These are phyloP conservation scores for Ptychoptera albimana DNA, from an alignment of 2,888 invertebrate genomes.

Conservation along the genomic window DNA sequence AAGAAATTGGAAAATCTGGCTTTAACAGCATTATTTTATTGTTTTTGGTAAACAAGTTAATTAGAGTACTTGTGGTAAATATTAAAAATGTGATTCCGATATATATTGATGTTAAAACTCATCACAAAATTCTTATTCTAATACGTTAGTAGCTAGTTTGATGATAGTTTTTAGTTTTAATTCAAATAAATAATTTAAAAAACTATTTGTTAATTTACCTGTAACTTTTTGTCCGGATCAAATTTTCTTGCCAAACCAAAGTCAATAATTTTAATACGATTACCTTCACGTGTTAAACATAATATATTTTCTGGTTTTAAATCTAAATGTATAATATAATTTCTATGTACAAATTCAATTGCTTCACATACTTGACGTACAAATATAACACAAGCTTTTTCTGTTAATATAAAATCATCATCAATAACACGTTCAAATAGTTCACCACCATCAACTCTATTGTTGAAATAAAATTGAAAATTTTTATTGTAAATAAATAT, in stretches of 20 bases:
- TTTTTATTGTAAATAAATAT: not conserved
- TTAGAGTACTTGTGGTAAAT: no score
- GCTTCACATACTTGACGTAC: conserved; percentile 98
- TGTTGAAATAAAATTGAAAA: conserved; percentile 18
- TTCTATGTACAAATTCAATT: conserved; percentile 90
- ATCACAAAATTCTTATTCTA: no score
- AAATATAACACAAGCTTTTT: conserved; percentile 90
- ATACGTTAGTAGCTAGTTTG: no score
- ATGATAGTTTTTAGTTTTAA: not conserved
- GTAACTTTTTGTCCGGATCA: conserved; percentile 80
- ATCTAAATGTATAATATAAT: conserved; percentile 90
- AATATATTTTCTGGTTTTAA: conserved; percentile 99
- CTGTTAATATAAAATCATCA: conserved; percentile 94
- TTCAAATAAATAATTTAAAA: not conserved
- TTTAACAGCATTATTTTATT: no score
- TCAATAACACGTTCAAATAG: conserved; percentile 97
- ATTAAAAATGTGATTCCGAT: no score
- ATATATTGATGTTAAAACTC: no score
- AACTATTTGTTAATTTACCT: conserved; percentile 25
- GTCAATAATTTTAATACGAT: conserved; percentile 96
- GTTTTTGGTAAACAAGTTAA: no score
- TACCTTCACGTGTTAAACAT: conserved; percentile 90
- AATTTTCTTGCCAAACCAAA: conserved; percentile 91
- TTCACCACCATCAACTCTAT: conserved; percentile 94
- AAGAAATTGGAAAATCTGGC: no score